These are phyloP conservation scores for Brenthis daphne DNA, from an alignment of 2,888 invertebrate genomes.

Conservation along the genomic window DNA sequence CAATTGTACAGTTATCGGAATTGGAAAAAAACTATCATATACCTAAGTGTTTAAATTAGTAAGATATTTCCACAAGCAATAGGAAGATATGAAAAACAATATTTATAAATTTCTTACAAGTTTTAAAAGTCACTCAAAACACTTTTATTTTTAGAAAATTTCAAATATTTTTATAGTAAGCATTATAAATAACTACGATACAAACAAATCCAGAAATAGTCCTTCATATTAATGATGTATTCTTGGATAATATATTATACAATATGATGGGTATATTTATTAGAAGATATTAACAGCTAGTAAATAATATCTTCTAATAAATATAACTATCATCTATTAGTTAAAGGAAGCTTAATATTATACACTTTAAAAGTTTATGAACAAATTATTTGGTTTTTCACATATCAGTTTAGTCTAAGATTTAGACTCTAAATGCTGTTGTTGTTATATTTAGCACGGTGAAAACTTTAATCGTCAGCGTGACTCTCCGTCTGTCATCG, in stretches of 20 bases:
- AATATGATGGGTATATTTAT: too few relatives aligned
- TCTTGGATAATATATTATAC: too few relatives aligned
- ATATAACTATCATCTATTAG: slow-evolving; percentile 8
- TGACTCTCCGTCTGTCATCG: slow-evolving; percentile 71
- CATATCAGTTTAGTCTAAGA: slow-evolving; percentile 9
- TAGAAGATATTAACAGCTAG: background rate
- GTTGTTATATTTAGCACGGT: slow-evolving; percentile 73
- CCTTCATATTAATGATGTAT: too few relatives aligned
- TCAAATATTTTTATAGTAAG: too few relatives aligned
- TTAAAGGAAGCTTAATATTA: background rate
- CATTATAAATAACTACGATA: too few relatives aligned
- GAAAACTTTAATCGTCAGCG: slow-evolving; percentile 79
- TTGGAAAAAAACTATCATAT: too few relatives aligned
- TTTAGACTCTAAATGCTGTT: slow-evolving; percentile 12
- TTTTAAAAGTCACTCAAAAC: background rate
- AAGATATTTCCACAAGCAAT: too few relatives aligned
- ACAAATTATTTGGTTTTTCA: slow-evolving; percentile 7
- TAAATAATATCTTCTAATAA: slow-evolving; percentile 10
- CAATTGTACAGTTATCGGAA: too few relatives aligned
- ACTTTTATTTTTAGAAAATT: background rate
- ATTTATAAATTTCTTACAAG: too few relatives aligned
- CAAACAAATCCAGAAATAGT: too few relatives aligned
- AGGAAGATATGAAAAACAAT: too few relatives aligned
- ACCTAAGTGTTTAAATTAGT: too few relatives aligned
- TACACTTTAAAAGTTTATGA: slow-evolving; percentile 2